Percentiles rank a stretch among this genome's conserved stretches.
These are phyloP conservation scores for Acanthococcus lagerstroemiae DNA, from an alignment of 2,888 invertebrate genomes.

Conservation along the genomic window DNA sequence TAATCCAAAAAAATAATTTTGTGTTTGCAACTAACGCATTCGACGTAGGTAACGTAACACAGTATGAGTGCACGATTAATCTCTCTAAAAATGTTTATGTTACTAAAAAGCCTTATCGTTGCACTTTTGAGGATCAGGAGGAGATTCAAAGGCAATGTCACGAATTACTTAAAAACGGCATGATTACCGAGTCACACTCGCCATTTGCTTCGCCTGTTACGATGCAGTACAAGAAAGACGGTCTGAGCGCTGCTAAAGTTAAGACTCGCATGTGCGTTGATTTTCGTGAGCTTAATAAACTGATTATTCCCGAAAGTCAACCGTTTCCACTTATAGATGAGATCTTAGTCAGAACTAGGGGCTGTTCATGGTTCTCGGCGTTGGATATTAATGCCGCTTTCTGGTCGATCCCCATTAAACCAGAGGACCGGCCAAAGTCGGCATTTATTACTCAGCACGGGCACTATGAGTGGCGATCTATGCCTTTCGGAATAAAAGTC, in stretches of 20 bases:
- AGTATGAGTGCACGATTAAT: not conserved
- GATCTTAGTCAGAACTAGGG: not conserved
- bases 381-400: no score
- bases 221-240: conserved; percentile 9
- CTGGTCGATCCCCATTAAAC: not conserved
- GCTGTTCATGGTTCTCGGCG: not conserved
- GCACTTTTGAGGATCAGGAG: conserved; percentile 9
- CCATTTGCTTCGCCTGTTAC: conserved; percentile 18
- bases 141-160: conserved; percentile 17
- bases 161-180: conserved; percentile 2
- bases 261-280: conserved; percentile 9
- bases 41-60: not conserved
- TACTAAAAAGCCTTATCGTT: conserved; percentile 22
- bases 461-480: not conserved
- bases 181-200: conserved; percentile 11
- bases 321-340: no score
- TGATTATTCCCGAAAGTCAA: conserved; percentile 13
- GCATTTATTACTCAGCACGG: no score
- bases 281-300: conserved; percentile 20
- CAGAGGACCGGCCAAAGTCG: not conserved
- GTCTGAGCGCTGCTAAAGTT: not conserved
- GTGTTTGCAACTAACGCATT: not conserved
- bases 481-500: not conserved
- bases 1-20: not conserved
- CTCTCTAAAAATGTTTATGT: not conserved